Evolutionary conservation across 2,888 invertebrate genomes (phyloP).

Genomic region (Melieria crassipennis): DNA sequence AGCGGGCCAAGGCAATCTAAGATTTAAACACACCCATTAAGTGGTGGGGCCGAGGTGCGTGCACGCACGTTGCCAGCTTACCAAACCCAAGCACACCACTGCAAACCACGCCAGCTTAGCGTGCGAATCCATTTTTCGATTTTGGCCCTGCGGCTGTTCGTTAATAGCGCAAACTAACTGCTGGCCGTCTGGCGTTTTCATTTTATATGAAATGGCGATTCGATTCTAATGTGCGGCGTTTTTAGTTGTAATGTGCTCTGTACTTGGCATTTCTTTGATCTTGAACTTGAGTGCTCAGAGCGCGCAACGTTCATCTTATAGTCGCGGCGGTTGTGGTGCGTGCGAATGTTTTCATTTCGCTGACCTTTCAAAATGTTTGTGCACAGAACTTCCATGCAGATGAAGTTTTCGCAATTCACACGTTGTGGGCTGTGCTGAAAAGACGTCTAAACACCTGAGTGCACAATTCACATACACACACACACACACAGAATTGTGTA

Average conservation of each 20-base stretch:
- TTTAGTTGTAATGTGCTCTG: conserved; percentile 13
- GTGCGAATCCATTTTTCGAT: conserved; percentile 18
- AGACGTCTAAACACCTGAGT: neutral
- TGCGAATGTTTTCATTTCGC: too few species aligned
- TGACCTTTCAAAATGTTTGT: too few species aligned
- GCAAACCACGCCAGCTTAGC: conserved; percentile 16
- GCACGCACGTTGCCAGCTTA: conserved; percentile 22
- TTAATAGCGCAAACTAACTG: conserved; percentile 29
- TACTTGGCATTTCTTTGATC: conserved; percentile 23
- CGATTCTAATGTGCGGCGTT: conserved; percentile 1
- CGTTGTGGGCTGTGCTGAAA: conserved; percentile 21
- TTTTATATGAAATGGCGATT: conserved; percentile 33
- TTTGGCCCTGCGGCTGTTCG: conserved; percentile 7
- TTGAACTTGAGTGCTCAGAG: conserved; percentile 33
- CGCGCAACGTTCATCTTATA: too few species aligned
- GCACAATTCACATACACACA: too few species aligned
- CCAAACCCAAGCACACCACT: conserved; percentile 28
- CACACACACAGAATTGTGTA: too few species aligned
- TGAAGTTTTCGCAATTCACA: conserved; percentile 22
- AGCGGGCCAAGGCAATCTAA: conserved; percentile 42
- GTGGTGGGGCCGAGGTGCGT: too few species aligned
- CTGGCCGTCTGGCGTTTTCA: conserved; percentile 14
- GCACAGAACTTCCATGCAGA: neutral
- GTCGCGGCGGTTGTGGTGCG: too few species aligned
- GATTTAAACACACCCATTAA: neutral